A percentile compares a stretch with the other conserved stretches of the same genome.
Conservation (phyloP, 2,797 vertebrate species). For the Danio albolineatus region DNA sequence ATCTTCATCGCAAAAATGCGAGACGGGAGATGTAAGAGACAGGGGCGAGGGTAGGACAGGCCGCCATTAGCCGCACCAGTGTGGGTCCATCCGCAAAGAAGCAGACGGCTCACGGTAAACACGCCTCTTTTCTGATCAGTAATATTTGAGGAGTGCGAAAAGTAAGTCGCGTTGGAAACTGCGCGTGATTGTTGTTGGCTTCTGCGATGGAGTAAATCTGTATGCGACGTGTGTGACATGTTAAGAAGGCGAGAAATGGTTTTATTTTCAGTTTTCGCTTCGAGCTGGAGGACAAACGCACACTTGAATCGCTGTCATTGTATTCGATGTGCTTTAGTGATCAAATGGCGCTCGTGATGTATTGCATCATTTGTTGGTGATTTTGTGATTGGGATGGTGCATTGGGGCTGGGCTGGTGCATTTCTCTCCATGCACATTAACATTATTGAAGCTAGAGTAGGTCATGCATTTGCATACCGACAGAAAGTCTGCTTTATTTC, state of each 20-base stretch:
- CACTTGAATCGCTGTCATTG: not conserved
- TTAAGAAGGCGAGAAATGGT: not conserved
- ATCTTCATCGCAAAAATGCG: slow-evolving; percentile 74
- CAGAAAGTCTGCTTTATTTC: not conserved
- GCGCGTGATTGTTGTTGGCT: slow-evolving; percentile 9
- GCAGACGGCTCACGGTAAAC: slow-evolving; percentile 66
- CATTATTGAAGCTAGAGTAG: slow-evolving; percentile 16
- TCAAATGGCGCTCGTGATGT: not conserved
- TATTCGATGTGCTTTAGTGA: not conserved
- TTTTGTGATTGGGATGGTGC: slow-evolving; percentile 53
- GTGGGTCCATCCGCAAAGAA: slow-evolving; percentile 66
- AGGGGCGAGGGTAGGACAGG: slow-evolving; percentile 78
- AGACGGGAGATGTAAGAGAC: slow-evolving; percentile 76
- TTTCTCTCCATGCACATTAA: slow-evolving; percentile 62
- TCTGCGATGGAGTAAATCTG: slow-evolving; percentile 6
- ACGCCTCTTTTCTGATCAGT: slow-evolving; percentile 64
- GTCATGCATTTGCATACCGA: slow-evolving; percentile 21
- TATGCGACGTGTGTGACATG: not conserved
- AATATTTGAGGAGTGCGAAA: slow-evolving; percentile 35
- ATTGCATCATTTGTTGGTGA: slow-evolving; percentile 35
- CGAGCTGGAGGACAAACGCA: not conserved
- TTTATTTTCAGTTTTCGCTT: not conserved
- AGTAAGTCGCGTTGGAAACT: slow-evolving; percentile 29
- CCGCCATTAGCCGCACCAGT: slow-evolving; percentile 77
- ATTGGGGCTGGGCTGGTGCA: slow-evolving; percentile 70